Evolutionary conservation across 2,797 vertebrate species (phyloP), one percentile per base, ranked within the genome.

Genomic region (Neomorphus geoffroyi): DNA sequence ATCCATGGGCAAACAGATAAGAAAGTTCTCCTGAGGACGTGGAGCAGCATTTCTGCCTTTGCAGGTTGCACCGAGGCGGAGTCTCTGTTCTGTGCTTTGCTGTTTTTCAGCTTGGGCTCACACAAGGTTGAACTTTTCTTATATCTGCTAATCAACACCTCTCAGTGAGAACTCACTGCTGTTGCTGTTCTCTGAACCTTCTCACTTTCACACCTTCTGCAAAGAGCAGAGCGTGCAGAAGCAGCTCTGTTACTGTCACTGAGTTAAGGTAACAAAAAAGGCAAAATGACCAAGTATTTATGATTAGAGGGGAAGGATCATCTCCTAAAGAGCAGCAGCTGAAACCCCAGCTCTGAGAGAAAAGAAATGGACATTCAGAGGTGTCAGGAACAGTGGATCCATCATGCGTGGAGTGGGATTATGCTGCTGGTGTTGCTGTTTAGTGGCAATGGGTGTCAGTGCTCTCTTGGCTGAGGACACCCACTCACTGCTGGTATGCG

Each of bases 401-500:
- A 0, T 27, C 56, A 51, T 35, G 64, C 24, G 11, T 2, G 28
- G 9, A 57, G 61, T 43, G 19, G 22, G 19, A 5, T 10, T 10
- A 5, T 13, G 12, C 7, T 4, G 28, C 51, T 8, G 33, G 57
- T 2, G 3, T 19, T 48, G 54, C 69, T 7, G 50, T n/a, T 33
- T 46, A 4, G 30, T 21, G 23, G 64, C 65, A 35, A 46, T 14
- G 18, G 71, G 28, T 54, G 67, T 41, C 58, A 24, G 73, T 80
- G 26, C n/a, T 28, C 13, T 2, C 28, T 21, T 0, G 1, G 21
- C 54, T 67, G 56, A 39, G 51, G 53, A 41, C 13, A 3, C 15
- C 1, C 5, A 0, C 22, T 64, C 1, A 0, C 15, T 32, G 17
- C 46, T 7, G 6, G 0, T 0, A 11, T 35, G 70, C 33, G 16